Conservation (phyloP, 2,113 vertebrate species). For the Dermatemys mawii region DNA sequence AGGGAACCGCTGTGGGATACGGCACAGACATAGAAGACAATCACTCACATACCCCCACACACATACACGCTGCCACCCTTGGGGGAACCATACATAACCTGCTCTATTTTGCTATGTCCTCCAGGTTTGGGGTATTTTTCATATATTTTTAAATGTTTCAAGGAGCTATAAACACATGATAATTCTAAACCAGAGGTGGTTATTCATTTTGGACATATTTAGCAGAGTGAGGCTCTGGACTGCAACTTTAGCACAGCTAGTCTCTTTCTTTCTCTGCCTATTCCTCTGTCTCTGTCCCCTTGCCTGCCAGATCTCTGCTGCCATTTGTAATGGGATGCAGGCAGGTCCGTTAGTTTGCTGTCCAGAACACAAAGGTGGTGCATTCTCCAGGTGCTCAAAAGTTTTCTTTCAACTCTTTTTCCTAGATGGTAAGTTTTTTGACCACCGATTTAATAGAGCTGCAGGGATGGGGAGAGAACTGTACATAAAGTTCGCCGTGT, state of each 20-base stretch:
- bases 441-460: neutral
- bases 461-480: neutral
- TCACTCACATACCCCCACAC: too few relatives aligned
- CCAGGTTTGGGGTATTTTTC: neutral
- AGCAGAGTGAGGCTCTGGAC: neutral
- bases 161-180: neutral
- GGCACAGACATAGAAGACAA: too few relatives aligned
- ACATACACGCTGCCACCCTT: neutral
- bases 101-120: neutral
- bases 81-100: neutral
- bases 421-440: neutral
- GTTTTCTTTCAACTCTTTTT: neutral
- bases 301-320: neutral
- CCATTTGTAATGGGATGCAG: neutral
- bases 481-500: neutral
- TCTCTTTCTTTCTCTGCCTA: slow-evolving; percentile 33
- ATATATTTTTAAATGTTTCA: slow-evolving; percentile 14
- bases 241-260: neutral
- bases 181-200: neutral
- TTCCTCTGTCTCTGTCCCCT: slow-evolving; percentile 1
- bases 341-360: neutral
- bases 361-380: neutral
- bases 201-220: accelerated
- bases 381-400: neutral
- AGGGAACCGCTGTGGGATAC: neutral